Conservation (phyloP, 1,140 invertebrate species). For the Bombus confusus region DNA sequence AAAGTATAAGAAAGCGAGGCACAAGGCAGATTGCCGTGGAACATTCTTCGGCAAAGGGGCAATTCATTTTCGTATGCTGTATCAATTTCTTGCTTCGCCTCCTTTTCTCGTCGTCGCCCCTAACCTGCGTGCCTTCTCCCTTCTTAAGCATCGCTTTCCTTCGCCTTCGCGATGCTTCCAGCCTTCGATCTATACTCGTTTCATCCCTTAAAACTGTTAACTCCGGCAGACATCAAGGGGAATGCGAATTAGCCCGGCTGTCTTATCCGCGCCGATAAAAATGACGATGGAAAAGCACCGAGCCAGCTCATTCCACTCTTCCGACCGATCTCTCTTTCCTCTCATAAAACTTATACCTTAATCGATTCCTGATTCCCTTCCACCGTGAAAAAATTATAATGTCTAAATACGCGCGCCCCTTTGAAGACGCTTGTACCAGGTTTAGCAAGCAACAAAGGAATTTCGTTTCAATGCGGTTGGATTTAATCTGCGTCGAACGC, state of each 20-base stretch:
- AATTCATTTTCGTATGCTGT: constrained; percentile 83
- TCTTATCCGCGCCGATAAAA: constrained; percentile 74
- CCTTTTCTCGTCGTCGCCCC: constrained; percentile 66
- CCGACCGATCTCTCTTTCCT: neutral
- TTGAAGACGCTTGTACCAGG: constrained; percentile 28
- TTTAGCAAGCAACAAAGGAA: constrained; percentile 30
- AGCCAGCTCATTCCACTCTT: constrained; percentile 8
- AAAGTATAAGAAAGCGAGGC: constrained; percentile 80
- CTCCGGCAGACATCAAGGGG: constrained; percentile 80
- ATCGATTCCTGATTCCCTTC: constrained; percentile 55
- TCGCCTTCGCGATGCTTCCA: constrained; percentile 47
- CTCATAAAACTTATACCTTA: constrained; percentile 59
- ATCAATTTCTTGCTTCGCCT: constrained; percentile 83
- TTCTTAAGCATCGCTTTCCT: constrained; percentile 43
- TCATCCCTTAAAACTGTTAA: constrained; percentile 82
- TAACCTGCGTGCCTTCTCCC: constrained; percentile 59
- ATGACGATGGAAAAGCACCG: constrained; percentile 63
- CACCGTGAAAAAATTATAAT: constrained; percentile 60
- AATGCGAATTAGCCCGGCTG: constrained; percentile 80
- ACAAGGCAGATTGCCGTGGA: constrained; percentile 81
- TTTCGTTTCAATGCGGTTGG: neutral
- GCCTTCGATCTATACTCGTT: constrained; percentile 78
- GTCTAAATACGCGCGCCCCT: constrained; percentile 43
- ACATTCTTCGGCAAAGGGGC: constrained; percentile 81
- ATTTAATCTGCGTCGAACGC: constrained; percentile 25